Evolutionary conservation across 2,797 vertebrate genomes (phyloP), one percentile per base, ranked within the genome.

Genomic region (Sternotherus odoratus): DNA sequence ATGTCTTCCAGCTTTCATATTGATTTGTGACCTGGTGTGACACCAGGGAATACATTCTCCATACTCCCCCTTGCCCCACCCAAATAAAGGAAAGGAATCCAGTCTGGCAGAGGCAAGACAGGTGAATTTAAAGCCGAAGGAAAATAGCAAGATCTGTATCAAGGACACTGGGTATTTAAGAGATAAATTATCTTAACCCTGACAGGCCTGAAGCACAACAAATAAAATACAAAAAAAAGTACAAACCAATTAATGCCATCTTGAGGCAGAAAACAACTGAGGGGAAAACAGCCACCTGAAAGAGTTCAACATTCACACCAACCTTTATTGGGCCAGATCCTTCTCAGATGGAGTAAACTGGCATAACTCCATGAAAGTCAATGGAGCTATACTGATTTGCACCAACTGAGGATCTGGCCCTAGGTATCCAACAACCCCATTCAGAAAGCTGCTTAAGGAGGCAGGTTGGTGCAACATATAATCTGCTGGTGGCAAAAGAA

Each of bases 341-440:
- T 30, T 43, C 93, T 91, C 80, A 43, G 48, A 50, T 93, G 60
- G 53, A 90, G 91, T 85, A 93, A 84, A 90, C 33, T 30, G 69
- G 19, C 30, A 89, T 95, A 88, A 63, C 85, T 87, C 85, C 56
- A 79, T 83, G 75, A 39, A 77, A 80, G 51, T 54, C 39, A 92
- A 19, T 6, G 30, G 43, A 92, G 33, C 54, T 91, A 82, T 23
- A 60, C 13, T 83, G 77, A 80, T 90, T 92, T 87, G 66, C 86
- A 87, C 49, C 69, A 91, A 93, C 79, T 86, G 46, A 81, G 12
- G 11, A 5, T 84, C 86, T 96, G 87, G 43, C 23, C 24, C 46
- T 93, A 33, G 1, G 7, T 17, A 79, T 89, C 50, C 84, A 51
- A 50, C 79, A 85, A 87, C 8, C 17, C 72, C 57, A 74, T 74